Evolutionary conservation across 2,888 invertebrate species (phyloP), one percentile per base, ranked within the genome.

Genomic region (Sminthurinus aureus): DNA sequence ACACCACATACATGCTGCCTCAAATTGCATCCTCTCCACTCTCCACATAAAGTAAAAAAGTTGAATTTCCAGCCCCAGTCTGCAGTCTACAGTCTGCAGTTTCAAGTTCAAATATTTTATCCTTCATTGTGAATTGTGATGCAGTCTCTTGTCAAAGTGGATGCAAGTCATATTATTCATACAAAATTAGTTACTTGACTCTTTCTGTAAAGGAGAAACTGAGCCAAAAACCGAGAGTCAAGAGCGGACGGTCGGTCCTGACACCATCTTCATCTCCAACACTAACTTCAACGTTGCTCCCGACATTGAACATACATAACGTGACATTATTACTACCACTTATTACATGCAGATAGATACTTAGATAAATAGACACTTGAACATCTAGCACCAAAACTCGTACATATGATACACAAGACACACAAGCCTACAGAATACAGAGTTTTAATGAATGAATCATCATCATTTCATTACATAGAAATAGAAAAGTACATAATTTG

Each of bases 381-480:
- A 71, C 6, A 38, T 38, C 38, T 38, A 38, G 6, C 1, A 38
- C 38, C 6, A 71, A 71, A 71, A 71, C 13, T 24, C 13, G 26
- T 26, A 38, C n/a, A n/a, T n/a, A n/a, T n/a, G n/a, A n/a, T 38
- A 6, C 38, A 38, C 38, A 1, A 38, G 38, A n/a, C n/a, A n/a
- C 38, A 38, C 6, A 6, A 6, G 3, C 1, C 38, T 1, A 6
- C 38, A 38, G 38, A 38, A 38, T 1, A 6, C 3, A 38, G 38
- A 38, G 38, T 38, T 38, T 1, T 38, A 38, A 38, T 38, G 38
- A 38, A 50, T 52, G 22, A 81, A 81, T 81, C 74, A 83, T 83
- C 83, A 78, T 83, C 71, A 58, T 83, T 58, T 22, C 73, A 78
- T 73, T 83, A 71, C 69, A 52, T n/a, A 18, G 24, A 71, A 0